Base-by-base conservation (phyloP, 64 coral and sea anemone species). In the Pocillopora verrucosa region DNA sequence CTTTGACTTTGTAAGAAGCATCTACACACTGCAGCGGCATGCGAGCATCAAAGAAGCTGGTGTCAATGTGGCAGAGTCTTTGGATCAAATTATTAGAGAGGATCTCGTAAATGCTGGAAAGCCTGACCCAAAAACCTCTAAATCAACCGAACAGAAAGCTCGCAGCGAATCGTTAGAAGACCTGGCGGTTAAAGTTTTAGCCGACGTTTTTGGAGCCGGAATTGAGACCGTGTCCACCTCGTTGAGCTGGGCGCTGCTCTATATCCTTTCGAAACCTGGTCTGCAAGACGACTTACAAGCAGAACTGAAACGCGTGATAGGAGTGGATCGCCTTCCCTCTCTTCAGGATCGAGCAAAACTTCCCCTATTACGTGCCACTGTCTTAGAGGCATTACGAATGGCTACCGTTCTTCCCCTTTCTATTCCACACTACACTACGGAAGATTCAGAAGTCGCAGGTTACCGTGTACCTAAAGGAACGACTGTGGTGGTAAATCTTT, bases 401-500 rank as follows among this genome's bases (percentile, higher is more conserved):
- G 65, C 75, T 15, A 41, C 91, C 34, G 75, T 88, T 41, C 6
- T 97, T 13, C 95, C 95, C 30, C 59, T 97, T 13, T 82, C 81
- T 58, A 14, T 97, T 58, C 95, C 95, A 59, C 95, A 97, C 75
- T 92, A 88, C n/a, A 63, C 92, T 5, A 93, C 83, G 19, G 88
- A 90, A 75, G 88, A 97, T 34, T 72, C 91, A 1, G 84, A 61
- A 12, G 74, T 97, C 76, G 79, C 37, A 37, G 95, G 95, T 41
- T 97, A 93, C 51, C 73, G 36, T 62, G 82, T 97, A 77, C 77
- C 95, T 2, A 97, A 97, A 88, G 92, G 84, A 15, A 91, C 91
- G 5, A 60, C 87, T 15, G 74, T 97, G 4, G 75, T 97, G 72
- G 77, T 87, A 0, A 97, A 97, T 81, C 19, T 93, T 58, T 97